Conservation (phyloP, 2,797 vertebrate genomes). For the Peromyscus eremicus region DNA sequence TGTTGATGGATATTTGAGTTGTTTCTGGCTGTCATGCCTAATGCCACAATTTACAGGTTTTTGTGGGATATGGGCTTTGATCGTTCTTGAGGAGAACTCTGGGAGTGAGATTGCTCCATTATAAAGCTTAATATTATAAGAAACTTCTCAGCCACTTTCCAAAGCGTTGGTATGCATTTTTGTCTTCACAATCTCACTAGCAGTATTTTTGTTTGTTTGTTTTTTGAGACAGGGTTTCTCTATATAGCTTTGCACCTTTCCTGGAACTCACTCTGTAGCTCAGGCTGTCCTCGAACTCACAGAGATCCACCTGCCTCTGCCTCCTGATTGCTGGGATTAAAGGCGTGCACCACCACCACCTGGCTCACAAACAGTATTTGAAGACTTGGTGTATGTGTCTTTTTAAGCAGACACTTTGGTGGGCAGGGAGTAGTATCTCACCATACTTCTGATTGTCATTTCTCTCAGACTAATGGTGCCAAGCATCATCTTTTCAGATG, state of each 20-base stretch:
- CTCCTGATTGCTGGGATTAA: too few species aligned
- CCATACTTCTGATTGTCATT: slow-evolving; percentile 33
- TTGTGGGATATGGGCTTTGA: not conserved
- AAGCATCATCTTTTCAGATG: slow-evolving; percentile 36
- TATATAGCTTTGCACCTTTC: too few species aligned
- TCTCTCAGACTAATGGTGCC: not conserved
- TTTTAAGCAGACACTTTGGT: not conserved
- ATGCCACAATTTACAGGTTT: not conserved
- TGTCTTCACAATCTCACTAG: not conserved
- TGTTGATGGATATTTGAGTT: not conserved
- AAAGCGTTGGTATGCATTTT: not conserved
- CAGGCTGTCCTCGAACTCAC: too few species aligned
- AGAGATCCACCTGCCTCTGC: too few species aligned
- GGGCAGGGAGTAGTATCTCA: not conserved
- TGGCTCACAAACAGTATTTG: not conserved
- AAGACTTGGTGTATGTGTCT: not conserved
- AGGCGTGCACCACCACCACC: too few species aligned
- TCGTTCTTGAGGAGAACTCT: not conserved
- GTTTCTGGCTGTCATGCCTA: not conserved
- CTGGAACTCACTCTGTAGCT: too few species aligned
- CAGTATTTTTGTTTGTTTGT: not conserved
- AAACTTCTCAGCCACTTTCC: not conserved
- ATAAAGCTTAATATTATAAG: not conserved
- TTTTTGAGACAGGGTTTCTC: too few species aligned
- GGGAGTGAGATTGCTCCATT: not conserved